phyloP scores from a whole-genome alignment of 2,797 vertebrate species.

The Notolabrus celidotus region DNA sequence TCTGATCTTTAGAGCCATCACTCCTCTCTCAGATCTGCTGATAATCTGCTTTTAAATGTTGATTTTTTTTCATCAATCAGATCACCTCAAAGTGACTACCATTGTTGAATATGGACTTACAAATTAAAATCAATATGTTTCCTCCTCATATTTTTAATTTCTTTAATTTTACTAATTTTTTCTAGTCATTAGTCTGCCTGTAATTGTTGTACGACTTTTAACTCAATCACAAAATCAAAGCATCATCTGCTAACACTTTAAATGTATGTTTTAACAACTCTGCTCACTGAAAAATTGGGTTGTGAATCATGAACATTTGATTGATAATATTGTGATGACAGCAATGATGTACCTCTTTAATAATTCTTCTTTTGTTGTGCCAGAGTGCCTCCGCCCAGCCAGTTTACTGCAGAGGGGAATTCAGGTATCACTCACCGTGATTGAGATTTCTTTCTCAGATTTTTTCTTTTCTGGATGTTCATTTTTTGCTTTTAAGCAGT shows the following conservation, averaged over 20 bases:
- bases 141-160: slow-evolving; percentile 12
- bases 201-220: slow-evolving; percentile 18
- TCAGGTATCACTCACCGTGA: slow-evolving; percentile 67
- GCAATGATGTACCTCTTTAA: slow-evolving; percentile 21
- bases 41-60: slow-evolving; percentile 3
- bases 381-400: slow-evolving; percentile 83
- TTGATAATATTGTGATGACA: slow-evolving; percentile 9
- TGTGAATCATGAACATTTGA: slow-evolving; percentile 8
- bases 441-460: too few species aligned
- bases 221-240: slow-evolving; percentile 30
- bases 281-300: slow-evolving; percentile 9
- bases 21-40: neutral
- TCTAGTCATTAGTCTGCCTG: slow-evolving; percentile 27
- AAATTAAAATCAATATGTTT: slow-evolving; percentile 11
- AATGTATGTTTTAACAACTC: slow-evolving; percentile 23
- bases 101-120: neutral
- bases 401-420: slow-evolving; percentile 77
- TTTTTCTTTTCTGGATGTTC: too few species aligned
- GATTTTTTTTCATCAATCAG: slow-evolving; percentile 14
- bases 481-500: too few species aligned
- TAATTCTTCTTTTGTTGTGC: slow-evolving; percentile 45
- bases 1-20: slow-evolving; percentile 76
- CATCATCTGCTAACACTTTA: slow-evolving; percentile 26
- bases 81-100: slow-evolving; percentile 36
- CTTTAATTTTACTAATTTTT: slow-evolving; percentile 48